phyloP scores from a whole-genome alignment of 2,797 vertebrate genomes.

The Spea hammondii region DNA sequence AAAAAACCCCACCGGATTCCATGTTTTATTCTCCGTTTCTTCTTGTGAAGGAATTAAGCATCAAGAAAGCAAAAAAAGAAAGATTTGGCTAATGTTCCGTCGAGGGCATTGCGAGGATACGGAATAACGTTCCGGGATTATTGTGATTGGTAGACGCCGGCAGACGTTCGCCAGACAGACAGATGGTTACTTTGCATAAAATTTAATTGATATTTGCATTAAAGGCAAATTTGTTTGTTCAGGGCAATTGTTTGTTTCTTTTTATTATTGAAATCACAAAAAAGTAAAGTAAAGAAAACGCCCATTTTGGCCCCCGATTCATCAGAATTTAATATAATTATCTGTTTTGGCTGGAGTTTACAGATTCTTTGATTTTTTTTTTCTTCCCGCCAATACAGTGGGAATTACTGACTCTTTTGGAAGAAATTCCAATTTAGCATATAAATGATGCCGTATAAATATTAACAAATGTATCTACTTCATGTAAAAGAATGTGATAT shows the following conservation, averaged over 20 bases:
- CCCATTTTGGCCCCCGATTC: neutral
- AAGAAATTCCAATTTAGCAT: too few species aligned
- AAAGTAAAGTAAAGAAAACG: neutral
- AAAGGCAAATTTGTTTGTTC: slow-evolving; percentile 22
- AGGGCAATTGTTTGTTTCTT: slow-evolving; percentile 2
- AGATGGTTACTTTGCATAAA: slow-evolving; percentile 34
- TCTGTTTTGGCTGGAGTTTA: too few species aligned
- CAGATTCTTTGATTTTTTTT: too few species aligned
- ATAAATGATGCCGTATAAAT: too few species aligned
- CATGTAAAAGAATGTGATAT: too few species aligned
- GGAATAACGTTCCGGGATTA: slow-evolving; percentile 1
- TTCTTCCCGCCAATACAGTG: too few species aligned
- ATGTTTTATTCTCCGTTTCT: too few species aligned
- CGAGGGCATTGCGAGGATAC: neutral
- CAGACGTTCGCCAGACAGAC: slow-evolving; percentile 20
- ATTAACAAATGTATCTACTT: too few species aligned
- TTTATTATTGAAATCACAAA: slow-evolving; percentile 15
- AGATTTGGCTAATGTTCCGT: neutral
- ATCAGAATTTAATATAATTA: too few species aligned
- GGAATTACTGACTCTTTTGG: too few species aligned
- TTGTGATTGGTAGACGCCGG: slow-evolving; percentile 3
- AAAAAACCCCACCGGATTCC: too few species aligned
- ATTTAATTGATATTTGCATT: slow-evolving; percentile 41
- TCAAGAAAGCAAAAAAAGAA: neutral
- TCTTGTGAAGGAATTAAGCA: too few species aligned